Evolutionary conservation across 2,797 vertebrate species (phyloP).

Genomic region (Squalus acanthias): DNA sequence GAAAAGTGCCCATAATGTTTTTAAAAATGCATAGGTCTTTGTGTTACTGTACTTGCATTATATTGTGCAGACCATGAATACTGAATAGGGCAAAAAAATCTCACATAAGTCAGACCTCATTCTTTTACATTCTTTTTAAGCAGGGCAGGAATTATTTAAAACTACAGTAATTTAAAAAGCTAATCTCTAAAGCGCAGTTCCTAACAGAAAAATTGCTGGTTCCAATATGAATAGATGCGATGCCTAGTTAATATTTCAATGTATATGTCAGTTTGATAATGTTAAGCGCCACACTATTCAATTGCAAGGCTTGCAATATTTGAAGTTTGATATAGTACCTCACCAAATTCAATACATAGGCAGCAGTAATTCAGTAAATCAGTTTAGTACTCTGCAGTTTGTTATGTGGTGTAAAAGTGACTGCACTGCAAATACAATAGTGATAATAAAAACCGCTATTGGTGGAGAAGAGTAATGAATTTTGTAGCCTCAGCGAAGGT

Average conservation of each 20-base stretch:
- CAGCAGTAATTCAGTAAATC: constrained; percentile 70
- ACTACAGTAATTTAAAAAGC: constrained; percentile 33
- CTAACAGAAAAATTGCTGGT: constrained; percentile 41
- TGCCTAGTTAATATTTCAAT: constrained; percentile 66
- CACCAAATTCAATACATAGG: constrained; percentile 68
- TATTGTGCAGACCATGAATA: neutral
- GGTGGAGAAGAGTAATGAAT: constrained; percentile 62
- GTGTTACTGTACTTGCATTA: neutral
- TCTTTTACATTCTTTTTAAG: constrained; percentile 35
- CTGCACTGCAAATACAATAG: constrained; percentile 66
- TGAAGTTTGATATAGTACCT: constrained; percentile 66
- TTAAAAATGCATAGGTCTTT: neutral
- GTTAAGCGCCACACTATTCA: constrained; percentile 62
- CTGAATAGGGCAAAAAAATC: neutral
- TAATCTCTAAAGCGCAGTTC: constrained; percentile 33
- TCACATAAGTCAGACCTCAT: neutral
- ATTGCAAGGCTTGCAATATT: constrained; percentile 65
- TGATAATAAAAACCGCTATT: constrained; percentile 65
- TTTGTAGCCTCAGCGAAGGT: constrained; percentile 62
- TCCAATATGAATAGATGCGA: constrained; percentile 65
- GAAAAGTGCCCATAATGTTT: neutral
- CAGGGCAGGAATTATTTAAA: constrained; percentile 31
- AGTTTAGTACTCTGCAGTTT: constrained; percentile 67
- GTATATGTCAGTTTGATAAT: constrained; percentile 67
- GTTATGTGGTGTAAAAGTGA: constrained; percentile 68